These are phyloP conservation scores for Coelopa frigida DNA, from an alignment of 1,140 invertebrate genomes.

Conservation along the genomic window DNA sequence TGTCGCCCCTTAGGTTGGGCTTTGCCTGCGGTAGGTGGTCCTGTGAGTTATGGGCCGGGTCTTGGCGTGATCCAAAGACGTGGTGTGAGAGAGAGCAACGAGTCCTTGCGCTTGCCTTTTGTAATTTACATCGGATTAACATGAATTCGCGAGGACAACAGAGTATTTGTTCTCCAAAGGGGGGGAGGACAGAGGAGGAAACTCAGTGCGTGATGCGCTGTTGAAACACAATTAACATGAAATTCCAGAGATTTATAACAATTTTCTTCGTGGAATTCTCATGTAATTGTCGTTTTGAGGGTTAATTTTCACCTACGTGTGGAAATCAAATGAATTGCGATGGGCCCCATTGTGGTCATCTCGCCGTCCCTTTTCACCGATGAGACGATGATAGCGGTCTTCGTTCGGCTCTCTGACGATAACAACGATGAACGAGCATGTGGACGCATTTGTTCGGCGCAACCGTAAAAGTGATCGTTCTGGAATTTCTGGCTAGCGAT, in stretches of 20 bases:
- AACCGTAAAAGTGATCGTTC: constrained; percentile 3
- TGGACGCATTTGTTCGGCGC: background rate
- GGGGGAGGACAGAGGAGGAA: no score
- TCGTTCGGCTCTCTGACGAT: no score
- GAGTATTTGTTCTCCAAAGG: background rate
- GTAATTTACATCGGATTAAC: background rate
- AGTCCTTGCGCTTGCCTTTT: constrained; percentile 5
- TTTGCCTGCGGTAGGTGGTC: background rate
- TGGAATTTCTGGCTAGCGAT: constrained; percentile 1
- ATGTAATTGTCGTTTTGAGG: no score
- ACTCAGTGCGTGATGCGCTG: background rate
- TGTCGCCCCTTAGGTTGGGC: background rate
- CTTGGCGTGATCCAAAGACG: background rate
- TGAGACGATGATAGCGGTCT: no score
- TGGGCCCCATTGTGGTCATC: background rate
- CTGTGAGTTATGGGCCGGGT: background rate
- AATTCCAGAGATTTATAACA: constrained; percentile 4
- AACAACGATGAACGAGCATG: constrained; percentile 1
- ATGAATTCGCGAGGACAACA: background rate
- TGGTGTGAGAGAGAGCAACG: background rate
- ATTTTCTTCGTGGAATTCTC: constrained; percentile 7
- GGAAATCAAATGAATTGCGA: background rate
- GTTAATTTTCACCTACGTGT: constrained; percentile 7
- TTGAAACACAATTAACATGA: constrained; percentile 4
- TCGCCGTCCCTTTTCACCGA: background rate